Evolutionary conservation across 2,113 vertebrate genomes (phyloP).

Genomic region (Menura novaehollandiae): DNA sequence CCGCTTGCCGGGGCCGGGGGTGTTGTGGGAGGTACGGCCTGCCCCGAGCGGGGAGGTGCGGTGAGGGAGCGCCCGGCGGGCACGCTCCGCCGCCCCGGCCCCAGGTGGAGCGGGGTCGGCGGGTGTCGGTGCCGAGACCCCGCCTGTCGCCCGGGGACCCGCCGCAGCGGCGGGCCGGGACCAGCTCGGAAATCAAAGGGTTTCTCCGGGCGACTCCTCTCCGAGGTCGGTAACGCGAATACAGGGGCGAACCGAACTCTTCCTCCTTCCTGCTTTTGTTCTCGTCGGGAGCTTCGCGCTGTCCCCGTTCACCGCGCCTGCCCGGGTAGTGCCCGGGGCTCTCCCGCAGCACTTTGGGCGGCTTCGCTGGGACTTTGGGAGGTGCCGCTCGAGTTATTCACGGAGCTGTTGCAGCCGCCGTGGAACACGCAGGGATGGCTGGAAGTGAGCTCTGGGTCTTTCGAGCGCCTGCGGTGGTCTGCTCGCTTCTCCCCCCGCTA

Average conservation of each 20-base stretch:
- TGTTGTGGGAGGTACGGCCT: background rate
- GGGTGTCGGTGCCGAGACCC: background rate
- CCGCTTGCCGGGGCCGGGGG: background rate
- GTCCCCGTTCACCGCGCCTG: background rate
- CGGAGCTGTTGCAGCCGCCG: background rate
- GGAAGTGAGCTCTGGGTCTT: background rate
- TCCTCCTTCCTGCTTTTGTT: constrained; percentile 29
- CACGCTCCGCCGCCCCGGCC: background rate
- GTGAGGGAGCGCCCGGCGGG: background rate
- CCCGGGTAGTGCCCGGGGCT: background rate
- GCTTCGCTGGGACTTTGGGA: background rate
- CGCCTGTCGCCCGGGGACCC: background rate
- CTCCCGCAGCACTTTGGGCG: background rate
- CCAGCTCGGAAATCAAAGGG: background rate
- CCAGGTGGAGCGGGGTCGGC: background rate
- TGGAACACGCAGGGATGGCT: background rate
- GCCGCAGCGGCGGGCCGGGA: background rate
- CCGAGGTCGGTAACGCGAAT: background rate
- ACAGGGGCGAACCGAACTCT: background rate
- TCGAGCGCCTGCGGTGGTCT: background rate
- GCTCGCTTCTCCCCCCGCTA: background rate
- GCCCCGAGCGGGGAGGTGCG: background rate
- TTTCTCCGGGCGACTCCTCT: background rate
- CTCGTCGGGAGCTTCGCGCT: background rate
- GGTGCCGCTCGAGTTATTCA: background rate